A percentile compares a stretch with the other conserved stretches of the same genome.
Evolutionary conservation across 2,888 invertebrate genomes (phyloP).

Genomic region (Scrobipalpa atriplicella): DNA sequence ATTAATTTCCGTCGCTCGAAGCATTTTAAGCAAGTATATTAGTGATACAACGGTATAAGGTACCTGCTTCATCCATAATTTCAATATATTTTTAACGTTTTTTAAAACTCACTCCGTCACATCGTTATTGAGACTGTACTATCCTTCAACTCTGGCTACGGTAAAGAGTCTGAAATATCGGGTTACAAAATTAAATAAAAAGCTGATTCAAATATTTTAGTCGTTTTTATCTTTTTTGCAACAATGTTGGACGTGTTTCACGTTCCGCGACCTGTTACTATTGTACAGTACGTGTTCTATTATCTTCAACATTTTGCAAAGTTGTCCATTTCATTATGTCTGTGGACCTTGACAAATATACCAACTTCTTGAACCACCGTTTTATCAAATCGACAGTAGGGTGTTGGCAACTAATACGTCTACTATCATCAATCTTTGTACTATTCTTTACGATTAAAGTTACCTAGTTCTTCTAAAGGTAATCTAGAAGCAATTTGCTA

Average conservation of each 20-base stretch:
- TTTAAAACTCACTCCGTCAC: too few relatives aligned
- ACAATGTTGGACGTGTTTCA: conserved; percentile 41
- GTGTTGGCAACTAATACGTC: conserved; percentile 34
- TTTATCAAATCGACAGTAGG: conserved; percentile 33
- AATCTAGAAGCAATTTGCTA: conserved; percentile 9
- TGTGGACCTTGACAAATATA: conserved; percentile 46
- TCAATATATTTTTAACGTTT: too few relatives aligned
- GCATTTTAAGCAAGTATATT: conserved; percentile 8
- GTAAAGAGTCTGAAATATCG: too few relatives aligned
- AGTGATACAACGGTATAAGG: background rate
- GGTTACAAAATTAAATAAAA: too few relatives aligned
- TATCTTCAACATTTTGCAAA: conserved; percentile 60
- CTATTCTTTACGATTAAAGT: background rate
- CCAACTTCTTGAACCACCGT: conserved; percentile 39
- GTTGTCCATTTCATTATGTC: conserved; percentile 57
- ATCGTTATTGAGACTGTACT: too few relatives aligned
- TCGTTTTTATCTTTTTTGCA: too few relatives aligned
- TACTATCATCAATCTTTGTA: background rate
- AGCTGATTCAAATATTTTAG: too few relatives aligned
- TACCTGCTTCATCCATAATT: too few relatives aligned
- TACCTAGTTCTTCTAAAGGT: background rate
- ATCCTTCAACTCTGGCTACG: too few relatives aligned
- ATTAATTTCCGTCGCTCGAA: conserved; percentile 17
- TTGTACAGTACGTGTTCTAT: conserved; percentile 60
- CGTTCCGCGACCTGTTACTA: conserved; percentile 50